phyloP scores from a whole-genome alignment of 2,113 vertebrate genomes.

The Trichomycterus rosablanca region DNA sequence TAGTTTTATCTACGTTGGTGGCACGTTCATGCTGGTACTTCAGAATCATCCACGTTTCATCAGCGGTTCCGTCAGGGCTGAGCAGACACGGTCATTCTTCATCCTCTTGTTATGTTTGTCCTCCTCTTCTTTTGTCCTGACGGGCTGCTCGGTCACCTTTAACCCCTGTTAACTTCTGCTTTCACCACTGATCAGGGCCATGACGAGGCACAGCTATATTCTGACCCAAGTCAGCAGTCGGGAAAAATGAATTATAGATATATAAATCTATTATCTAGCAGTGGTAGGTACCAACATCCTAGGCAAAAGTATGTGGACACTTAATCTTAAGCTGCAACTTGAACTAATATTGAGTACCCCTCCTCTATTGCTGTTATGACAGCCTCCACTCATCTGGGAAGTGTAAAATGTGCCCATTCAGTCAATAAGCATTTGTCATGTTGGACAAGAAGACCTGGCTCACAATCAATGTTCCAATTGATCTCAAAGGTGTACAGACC shows the following conservation, averaged over 20 bases:
- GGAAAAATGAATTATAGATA: not conserved
- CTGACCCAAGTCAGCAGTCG: not conserved
- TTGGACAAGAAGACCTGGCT: no score
- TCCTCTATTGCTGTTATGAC: no score
- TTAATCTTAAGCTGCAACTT: no score
- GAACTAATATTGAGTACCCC: no score
- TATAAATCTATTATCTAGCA: not conserved
- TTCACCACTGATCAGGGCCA: conserved; percentile 20
- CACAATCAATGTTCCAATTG: no score
- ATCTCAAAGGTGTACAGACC: no score
- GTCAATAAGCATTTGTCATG: no score
- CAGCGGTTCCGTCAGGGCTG: conserved; percentile 21
- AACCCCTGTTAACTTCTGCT: conserved; percentile 14
- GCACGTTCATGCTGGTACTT: conserved; percentile 17
- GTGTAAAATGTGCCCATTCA: no score
- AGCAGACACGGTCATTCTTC: conserved; percentile 31
- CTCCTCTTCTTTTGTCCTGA: conserved; percentile 29
- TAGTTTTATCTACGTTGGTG: conserved; percentile 33
- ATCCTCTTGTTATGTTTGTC: conserved; percentile 45
- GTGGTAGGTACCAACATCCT: no score
- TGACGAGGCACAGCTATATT: not conserved
- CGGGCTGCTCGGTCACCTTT: conserved; percentile 13
- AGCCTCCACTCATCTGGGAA: no score
- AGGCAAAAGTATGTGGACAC: no score
- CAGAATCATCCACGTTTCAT: conserved; percentile 34